Base-by-base conservation (phyloP, 2,888 invertebrate genomes). In the Pseudeuparius sepicola region DNA sequence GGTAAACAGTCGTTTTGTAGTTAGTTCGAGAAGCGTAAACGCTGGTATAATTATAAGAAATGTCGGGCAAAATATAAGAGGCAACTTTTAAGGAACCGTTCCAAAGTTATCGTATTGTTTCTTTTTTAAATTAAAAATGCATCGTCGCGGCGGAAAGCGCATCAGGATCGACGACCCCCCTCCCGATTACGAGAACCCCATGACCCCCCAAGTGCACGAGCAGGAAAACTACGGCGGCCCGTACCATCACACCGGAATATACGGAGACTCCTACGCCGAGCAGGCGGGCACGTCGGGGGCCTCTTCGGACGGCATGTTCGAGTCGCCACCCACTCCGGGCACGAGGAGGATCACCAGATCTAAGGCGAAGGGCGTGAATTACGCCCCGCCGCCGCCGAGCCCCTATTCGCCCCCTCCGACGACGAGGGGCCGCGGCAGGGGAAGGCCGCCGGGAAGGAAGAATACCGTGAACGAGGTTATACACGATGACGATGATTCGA, bases 91-190 rank as follows among this genome's bases (percentile, higher is more conserved):
- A n/a, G n/a, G n/a, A n/a, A n/a, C n/a, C n/a, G n/a, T n/a, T n/a
- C n/a, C n/a, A n/a, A n/a, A n/a, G n/a, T n/a, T n/a, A n/a, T n/a
- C n/a, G n/a, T n/a, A n/a, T n/a, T n/a, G n/a, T n/a, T n/a, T n/a
- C n/a, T n/a, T n/a, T n/a, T n/a, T n/a, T n/a, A n/a, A n/a, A n/a
- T n/a, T n/a, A n/a, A 70, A 64, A 52, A 84, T 88, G 83, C 84
- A 85, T 61, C 74, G 87, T 44, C 68, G 80, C 40, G 87, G 87
- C 54, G 89, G 89, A 48, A 90, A 89, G 67, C 73, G 88, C 47
- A 89, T 89, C 56, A 82, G 89, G 43, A 87, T 90, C 86, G 88
- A 88, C 64, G 87, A 87, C 62, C 85, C 85, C 39, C 86, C 87
- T 31, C 86, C 87, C 31, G 88, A 89, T 56, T 88, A 85, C 58